Evolutionary conservation across 2,113 vertebrate species (phyloP).

Genomic region (Carlito syrichta): DNA sequence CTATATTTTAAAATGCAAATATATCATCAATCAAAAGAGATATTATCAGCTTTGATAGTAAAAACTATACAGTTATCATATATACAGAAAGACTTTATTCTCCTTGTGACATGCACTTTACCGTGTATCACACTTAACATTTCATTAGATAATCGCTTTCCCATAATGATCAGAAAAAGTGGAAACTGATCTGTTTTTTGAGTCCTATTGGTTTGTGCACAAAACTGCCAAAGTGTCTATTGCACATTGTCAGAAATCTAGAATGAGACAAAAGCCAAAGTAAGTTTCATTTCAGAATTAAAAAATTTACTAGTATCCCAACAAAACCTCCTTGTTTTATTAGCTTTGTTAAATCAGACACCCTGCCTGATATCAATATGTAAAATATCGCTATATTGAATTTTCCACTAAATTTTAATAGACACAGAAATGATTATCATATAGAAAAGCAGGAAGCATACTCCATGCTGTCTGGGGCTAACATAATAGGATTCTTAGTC

Average conservation of each 20-base stretch:
- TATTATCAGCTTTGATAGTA: neutral
- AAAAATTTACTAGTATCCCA: neutral
- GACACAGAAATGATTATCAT: neutral
- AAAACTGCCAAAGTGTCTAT: slow-evolving; percentile 97
- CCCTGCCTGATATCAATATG: neutral
- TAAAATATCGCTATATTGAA: slow-evolving; percentile 5
- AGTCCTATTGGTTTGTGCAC: slow-evolving; percentile 97
- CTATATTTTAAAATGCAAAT: slow-evolving; percentile 44
- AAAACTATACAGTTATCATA: slow-evolving; percentile 45
- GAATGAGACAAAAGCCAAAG: slow-evolving; percentile 35
- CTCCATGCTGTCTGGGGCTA: neutral
- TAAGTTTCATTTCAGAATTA: slow-evolving; percentile 48
- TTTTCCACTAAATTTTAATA: slow-evolving; percentile 17
- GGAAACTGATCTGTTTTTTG: slow-evolving; percentile 99
- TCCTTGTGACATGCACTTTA: slow-evolving; percentile 73
- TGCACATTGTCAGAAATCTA: slow-evolving; percentile 98
- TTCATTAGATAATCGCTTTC: slow-evolving; percentile 98
- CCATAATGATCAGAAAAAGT: slow-evolving; percentile 98
- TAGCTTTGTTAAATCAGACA: slow-evolving; percentile 21
- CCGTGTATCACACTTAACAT: slow-evolving; percentile 99
- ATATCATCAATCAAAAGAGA: neutral
- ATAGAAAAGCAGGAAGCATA: slow-evolving; percentile 7
- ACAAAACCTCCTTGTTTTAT: slow-evolving; percentile 6
- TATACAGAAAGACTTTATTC: neutral
- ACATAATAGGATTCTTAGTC: slow-evolving; percentile 1